A percentile compares a stretch with the other conserved stretches of the same genome.
Conservation (phyloP, 2,888 invertebrate genomes). For the Epsilonema sp. region DNA sequence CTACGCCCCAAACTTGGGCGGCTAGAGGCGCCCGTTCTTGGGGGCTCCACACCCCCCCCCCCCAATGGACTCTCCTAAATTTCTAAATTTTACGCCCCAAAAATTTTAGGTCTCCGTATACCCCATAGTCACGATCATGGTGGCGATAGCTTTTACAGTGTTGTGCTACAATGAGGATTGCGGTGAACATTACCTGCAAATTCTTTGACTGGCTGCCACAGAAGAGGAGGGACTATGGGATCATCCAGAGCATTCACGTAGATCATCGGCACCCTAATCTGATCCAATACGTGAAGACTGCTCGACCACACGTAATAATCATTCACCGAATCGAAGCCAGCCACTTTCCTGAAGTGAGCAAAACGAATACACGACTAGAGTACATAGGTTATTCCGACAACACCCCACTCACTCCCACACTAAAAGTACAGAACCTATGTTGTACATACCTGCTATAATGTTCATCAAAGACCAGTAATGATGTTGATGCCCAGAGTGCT, state of each 20-base stretch:
- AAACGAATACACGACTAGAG: background rate
- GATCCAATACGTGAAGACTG: constrained; percentile 56
- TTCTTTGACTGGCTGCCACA: constrained; percentile 43
- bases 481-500: constrained; percentile 63
- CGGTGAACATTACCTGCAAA: too few species aligned
- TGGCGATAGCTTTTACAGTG: too few species aligned
- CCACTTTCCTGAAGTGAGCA: constrained; percentile 41
- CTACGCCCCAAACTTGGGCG: too few species aligned
- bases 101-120: too few species aligned
- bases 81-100: too few species aligned
- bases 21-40: too few species aligned
- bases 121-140: too few species aligned
- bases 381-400: too few species aligned
- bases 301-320: constrained; percentile 69
- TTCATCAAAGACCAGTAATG: constrained; percentile 67
- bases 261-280: constrained; percentile 68
- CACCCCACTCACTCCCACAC: too few species aligned
- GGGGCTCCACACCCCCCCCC: too few species aligned
- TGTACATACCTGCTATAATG: constrained; percentile 50
- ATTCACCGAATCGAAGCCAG: constrained; percentile 52
- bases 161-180: too few species aligned
- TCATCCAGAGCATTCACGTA: constrained; percentile 77
- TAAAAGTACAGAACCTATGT: background rate
- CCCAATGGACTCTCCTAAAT: too few species aligned
- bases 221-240: constrained; percentile 61